These are phyloP conservation scores for Acronicta psi DNA, from an alignment of 2,888 invertebrate species.

Conservation along the genomic window DNA sequence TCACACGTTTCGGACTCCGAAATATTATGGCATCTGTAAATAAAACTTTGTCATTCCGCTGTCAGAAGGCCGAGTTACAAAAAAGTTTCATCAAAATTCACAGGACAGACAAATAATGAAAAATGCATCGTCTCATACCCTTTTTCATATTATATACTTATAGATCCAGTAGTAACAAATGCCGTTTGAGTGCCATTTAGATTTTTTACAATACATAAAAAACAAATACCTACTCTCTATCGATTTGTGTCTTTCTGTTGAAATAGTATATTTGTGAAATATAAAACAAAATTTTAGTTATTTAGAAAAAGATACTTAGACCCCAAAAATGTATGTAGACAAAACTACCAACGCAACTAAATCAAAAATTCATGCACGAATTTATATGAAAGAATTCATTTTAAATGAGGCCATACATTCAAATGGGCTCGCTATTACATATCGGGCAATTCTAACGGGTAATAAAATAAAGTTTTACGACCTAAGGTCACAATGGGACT, in stretches of 20 bases:
- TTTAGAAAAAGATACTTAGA: too few relatives aligned
- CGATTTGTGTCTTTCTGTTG: too few relatives aligned
- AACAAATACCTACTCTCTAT: too few relatives aligned
- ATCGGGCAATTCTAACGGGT: slow-evolving; percentile 40
- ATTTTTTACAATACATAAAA: too few relatives aligned
- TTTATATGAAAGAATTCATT: slow-evolving; percentile 28
- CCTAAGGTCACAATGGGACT: slow-evolving; percentile 56
- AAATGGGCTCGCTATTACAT: slow-evolving; percentile 45
- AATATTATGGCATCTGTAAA: slow-evolving; percentile 29
- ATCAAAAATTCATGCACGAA: slow-evolving; percentile 9
- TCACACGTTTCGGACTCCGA: not conserved
- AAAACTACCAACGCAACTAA: slow-evolving; percentile 5
- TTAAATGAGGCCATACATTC: slow-evolving; percentile 41
- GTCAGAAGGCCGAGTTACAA: slow-evolving; percentile 1
- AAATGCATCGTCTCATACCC: not conserved
- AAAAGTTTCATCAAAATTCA: slow-evolving; percentile 41
- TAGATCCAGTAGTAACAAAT: too few relatives aligned
- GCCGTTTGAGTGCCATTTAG: too few relatives aligned
- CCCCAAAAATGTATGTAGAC: not conserved
- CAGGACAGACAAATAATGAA: slow-evolving; percentile 22
- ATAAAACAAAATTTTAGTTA: too few relatives aligned
- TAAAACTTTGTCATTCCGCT: slow-evolving; percentile 30
- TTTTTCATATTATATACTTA: too few relatives aligned
- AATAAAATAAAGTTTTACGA: slow-evolving; percentile 63
- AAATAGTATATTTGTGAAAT: too few relatives aligned